Conservation (phyloP, 2,113 vertebrate genomes). For the Motacilla alba region DNA sequence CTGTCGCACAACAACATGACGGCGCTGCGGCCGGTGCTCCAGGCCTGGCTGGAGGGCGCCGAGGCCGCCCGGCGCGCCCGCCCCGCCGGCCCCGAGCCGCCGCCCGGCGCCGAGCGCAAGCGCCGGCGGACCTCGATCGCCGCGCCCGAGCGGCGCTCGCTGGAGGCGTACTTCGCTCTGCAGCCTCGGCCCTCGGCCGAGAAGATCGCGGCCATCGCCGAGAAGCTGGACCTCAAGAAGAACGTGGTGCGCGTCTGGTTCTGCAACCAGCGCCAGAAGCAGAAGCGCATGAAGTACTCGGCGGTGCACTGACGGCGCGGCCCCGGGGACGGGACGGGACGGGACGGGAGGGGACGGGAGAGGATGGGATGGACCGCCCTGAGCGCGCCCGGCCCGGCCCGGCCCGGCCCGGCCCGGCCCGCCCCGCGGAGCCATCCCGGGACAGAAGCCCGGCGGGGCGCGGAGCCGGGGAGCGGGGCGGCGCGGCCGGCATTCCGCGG, state of each 20-base stretch:
- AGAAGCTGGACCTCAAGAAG: constrained; percentile 98
- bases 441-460: not conserved
- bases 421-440: not conserved
- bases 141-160: constrained; percentile 92
- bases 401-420: too few relatives aligned
- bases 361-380: not conserved
- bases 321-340: too few relatives aligned
- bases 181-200: constrained; percentile 96
- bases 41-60: not conserved
- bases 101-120: not conserved
- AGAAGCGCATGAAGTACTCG: constrained; percentile 99
- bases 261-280: constrained; percentile 99
- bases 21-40: not conserved
- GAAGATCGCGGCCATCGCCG: constrained; percentile 97
- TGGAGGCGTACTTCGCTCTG: constrained; percentile 97
- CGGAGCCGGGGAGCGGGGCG: not conserved
- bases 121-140: constrained; percentile 89
- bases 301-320: constrained; percentile 63
- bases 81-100: not conserved
- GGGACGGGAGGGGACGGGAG: not conserved
- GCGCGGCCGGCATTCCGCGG: too few relatives aligned
- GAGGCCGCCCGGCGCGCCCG: not conserved
- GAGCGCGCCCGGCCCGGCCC: not conserved
- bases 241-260: constrained; percentile 99
- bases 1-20: not conserved